These are phyloP conservation scores for Hexactinellida sp. DNA, from an alignment of 37 sponge, comb jelly and placozoan genomes.

Conservation along the genomic window DNA sequence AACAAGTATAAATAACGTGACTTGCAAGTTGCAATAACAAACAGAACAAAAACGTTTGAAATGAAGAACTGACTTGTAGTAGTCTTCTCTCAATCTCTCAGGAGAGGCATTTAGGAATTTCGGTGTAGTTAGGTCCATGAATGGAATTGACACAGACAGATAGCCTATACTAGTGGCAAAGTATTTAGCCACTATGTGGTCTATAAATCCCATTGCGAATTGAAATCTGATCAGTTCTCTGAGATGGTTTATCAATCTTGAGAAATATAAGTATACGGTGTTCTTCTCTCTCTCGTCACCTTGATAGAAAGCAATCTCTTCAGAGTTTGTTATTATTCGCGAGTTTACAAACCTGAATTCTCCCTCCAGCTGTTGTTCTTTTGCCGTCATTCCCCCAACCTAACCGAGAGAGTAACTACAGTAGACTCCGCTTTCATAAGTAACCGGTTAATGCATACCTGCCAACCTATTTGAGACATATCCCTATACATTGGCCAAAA, in stretches of 20 bases:
- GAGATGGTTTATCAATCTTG: constrained; percentile 59
- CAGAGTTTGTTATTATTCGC: constrained; percentile 77
- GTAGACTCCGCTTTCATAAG: too few relatives aligned
- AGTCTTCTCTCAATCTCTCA: not conserved
- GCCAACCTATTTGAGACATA: too few relatives aligned
- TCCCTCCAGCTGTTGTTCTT: constrained; percentile 83
- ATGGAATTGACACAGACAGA: constrained; percentile 62
- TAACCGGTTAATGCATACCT: too few relatives aligned
- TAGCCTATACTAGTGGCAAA: constrained; percentile 78
- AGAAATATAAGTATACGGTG: constrained; percentile 51
- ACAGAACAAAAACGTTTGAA: too few relatives aligned
- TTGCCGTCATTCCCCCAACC: constrained; percentile 69
- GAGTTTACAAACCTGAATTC: constrained; percentile 77
- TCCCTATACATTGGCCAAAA: too few relatives aligned
- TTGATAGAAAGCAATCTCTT: constrained; percentile 89
- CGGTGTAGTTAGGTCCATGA: constrained; percentile 47
- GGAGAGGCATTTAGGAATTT: constrained; percentile 35
- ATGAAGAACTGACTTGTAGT: not conserved
- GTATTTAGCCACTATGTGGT: constrained; percentile 79
- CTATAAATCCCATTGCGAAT: constrained; percentile 69
- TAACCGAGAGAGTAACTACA: not conserved
- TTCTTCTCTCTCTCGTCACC: constrained; percentile 58
- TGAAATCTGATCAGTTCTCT: constrained; percentile 54
- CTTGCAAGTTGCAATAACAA: too few relatives aligned
- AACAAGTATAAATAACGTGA: too few relatives aligned